Percentiles rank a stretch among this genome's conserved stretches.
Evolutionary conservation across 2,113 vertebrate genomes (phyloP).

Genomic region (Plecotus auritus): DNA sequence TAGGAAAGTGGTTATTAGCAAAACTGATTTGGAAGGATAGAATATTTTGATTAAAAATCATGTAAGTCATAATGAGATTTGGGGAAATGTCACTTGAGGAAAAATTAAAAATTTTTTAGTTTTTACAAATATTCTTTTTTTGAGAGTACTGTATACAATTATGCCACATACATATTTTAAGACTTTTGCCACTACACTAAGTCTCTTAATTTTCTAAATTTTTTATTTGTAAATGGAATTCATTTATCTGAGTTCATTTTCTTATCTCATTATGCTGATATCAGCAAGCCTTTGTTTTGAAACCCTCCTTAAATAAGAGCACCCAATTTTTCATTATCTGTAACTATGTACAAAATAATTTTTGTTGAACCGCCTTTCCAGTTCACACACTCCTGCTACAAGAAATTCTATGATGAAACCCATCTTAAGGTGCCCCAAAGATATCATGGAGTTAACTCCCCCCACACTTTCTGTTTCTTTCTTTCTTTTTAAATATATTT

Average conservation of each 20-base stretch:
- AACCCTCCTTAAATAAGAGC: slow-evolving; percentile 31
- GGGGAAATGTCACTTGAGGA: not conserved
- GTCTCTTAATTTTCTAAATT: slow-evolving; percentile 55
- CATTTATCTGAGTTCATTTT: slow-evolving; percentile 51
- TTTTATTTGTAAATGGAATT: slow-evolving; percentile 47
- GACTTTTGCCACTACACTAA: not conserved
- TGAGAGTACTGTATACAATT: not conserved
- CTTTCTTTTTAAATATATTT: no score
- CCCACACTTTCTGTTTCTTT: not conserved
- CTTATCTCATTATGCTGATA: slow-evolving; percentile 53
- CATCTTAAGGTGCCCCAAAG: not conserved
- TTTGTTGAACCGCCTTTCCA: slow-evolving; percentile 36
- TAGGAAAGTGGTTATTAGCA: not conserved
- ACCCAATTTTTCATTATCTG: slow-evolving; percentile 5
- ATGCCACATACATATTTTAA: slow-evolving; percentile 22
- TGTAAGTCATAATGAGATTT: not conserved
- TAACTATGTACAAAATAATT: slow-evolving; percentile 13
- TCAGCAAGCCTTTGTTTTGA: slow-evolving; percentile 34
- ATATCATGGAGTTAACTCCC: not conserved
- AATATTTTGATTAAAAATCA: slow-evolving; percentile 36
- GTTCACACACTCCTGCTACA: not conserved
- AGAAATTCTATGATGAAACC: slow-evolving; percentile 19
- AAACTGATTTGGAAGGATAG: not conserved
- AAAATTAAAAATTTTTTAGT: not conserved
- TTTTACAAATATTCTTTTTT: slow-evolving; percentile 6